phyloP scores from a whole-genome alignment of 2,797 vertebrate species.

The Gadopsis bispinosus region DNA sequence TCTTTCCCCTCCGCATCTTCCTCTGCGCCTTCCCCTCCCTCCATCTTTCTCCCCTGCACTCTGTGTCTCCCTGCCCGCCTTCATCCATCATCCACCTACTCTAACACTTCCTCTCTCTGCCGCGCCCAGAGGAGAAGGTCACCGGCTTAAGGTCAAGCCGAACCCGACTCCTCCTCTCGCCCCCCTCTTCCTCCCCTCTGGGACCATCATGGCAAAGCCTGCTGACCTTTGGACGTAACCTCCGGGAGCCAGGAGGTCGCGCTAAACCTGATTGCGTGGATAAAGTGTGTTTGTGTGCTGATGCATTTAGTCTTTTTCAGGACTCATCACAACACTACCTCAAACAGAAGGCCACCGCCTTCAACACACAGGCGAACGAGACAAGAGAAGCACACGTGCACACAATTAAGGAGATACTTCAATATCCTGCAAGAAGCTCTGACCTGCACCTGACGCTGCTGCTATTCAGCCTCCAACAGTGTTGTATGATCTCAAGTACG shows the following conservation, averaged over 20 bases:
- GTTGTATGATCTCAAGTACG: too few relatives aligned
- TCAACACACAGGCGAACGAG: background rate
- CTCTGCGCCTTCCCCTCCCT: background rate
- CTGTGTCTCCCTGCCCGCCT: background rate
- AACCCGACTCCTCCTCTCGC: slow-evolving; percentile 39
- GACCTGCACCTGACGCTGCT: too few relatives aligned
- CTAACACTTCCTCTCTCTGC: slow-evolving; percentile 12
- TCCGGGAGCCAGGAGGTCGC: background rate
- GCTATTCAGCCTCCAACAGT: too few relatives aligned
- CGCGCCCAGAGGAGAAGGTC: slow-evolving; percentile 55
- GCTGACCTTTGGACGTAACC: slow-evolving; percentile 56
- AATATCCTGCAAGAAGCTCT: too few relatives aligned
- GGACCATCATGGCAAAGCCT: slow-evolving; percentile 13
- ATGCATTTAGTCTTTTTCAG: background rate
- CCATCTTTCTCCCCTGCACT: background rate
- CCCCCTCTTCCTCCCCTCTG: slow-evolving; percentile 32
- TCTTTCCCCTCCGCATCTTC: background rate
- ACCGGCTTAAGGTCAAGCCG: slow-evolving; percentile 44
- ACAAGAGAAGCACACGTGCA: background rate
- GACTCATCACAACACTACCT: background rate
- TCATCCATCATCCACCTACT: background rate
- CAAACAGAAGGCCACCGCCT: background rate
- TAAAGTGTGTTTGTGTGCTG: slow-evolving; percentile 23
- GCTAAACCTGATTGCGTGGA: slow-evolving; percentile 15
- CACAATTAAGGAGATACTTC: too few relatives aligned